Evolutionary conservation across 2,113 vertebrate species (phyloP), one percentile per base, ranked within the genome.

Genomic region (Pluvianellus socialis): DNA sequence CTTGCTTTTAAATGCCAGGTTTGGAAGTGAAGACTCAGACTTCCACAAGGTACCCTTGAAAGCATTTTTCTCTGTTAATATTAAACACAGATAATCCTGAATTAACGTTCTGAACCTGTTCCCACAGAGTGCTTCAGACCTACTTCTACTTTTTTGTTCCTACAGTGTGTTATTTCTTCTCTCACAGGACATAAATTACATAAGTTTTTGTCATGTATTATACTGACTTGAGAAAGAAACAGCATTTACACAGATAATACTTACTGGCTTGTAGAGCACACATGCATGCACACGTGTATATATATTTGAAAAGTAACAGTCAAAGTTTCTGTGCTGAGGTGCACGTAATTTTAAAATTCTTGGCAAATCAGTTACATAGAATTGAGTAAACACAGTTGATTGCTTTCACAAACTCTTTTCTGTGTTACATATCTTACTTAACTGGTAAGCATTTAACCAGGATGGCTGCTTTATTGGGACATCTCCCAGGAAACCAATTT

Each of bases 401-500:
- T 85, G 32, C 14, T 50, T 62, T 88, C 27, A 67, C 65, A 73
- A 49, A 14, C 13, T 12, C 6, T 86, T 71, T 80, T 44, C 40
- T 76, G 26, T 81, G 50, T 30, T 66, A 10, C 9, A 1, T 45
- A 20, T 83, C 83, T 86, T 91, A 22, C 49, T 86, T 84, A 88
- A 75, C 75, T 82, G 75, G 79, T 79, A 47, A 79, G 68, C 6
- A 12, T 79, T 94, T 95, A 90, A 68, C 65, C 42, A 71, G 85
- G 62, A 85, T 77, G 65, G 20, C 68, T 87, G 62, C 55, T 88
- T 95, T 96, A 95, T 9, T 94, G 95, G 70, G 87, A 90, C 33
- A 24, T 95, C 70, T 96, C 96, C 91, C 89, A 95, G 88, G 94
- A 96, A 97, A 90, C 62, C 58, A 87, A 44, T 95, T 97, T 96